A percentile compares a stretch with the other conserved stretches of the same genome.
These are phyloP conservation scores for Leucopsar rothschildi DNA, from an alignment of 2,113 vertebrate species.

Conservation along the genomic window DNA sequence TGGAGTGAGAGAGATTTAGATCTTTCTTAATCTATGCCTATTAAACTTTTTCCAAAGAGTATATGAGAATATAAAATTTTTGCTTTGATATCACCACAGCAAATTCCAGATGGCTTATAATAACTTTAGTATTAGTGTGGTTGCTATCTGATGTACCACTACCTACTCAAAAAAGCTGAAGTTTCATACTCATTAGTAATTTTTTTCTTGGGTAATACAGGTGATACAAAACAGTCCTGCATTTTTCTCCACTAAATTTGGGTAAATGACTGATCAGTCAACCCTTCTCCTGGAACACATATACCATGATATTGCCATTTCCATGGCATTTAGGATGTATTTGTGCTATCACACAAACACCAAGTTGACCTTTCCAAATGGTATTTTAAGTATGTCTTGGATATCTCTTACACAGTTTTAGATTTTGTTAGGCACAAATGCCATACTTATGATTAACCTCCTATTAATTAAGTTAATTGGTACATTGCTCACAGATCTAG, in stretches of 20 bases:
- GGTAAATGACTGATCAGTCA: background rate
- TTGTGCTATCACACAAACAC: conserved; percentile 13
- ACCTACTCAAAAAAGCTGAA: background rate
- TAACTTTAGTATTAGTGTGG: background rate
- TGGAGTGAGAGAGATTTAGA: background rate
- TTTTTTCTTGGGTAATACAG: background rate
- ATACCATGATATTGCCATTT: background rate
- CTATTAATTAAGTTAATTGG: background rate
- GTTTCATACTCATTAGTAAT: background rate
- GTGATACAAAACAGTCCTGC: background rate
- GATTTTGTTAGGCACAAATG: background rate
- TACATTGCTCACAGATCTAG: background rate
- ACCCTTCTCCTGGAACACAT: background rate
- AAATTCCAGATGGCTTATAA: background rate
- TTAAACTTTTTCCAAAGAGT: background rate
- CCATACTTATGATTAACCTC: background rate
- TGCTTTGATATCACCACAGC: fast-evolving
- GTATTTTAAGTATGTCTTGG: background rate
- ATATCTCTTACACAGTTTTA: background rate
- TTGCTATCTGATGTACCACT: background rate
- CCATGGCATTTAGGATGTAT: background rate
- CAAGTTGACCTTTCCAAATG: conserved; percentile 21
- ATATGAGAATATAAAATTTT: background rate
- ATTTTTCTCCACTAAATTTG: background rate
- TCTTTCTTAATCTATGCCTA: background rate